These are phyloP conservation scores for Thereva unica DNA, from an alignment of 2,888 invertebrate species.

Conservation along the genomic window DNA sequence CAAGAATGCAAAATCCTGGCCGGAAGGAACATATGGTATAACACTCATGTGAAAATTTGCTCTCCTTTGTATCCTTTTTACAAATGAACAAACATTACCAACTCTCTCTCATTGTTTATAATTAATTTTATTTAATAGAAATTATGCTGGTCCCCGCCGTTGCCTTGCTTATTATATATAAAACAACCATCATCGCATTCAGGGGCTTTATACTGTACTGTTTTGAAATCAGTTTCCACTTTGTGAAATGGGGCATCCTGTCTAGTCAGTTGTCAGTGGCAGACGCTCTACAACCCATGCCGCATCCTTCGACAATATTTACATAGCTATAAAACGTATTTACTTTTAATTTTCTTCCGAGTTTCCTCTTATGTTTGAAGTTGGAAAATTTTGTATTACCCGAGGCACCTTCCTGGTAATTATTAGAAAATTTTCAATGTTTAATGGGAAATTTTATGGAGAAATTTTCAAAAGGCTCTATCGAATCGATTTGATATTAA, in stretches of 20 bases:
- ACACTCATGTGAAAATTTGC: conserved; percentile 29
- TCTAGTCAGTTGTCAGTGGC: conserved; percentile 3
- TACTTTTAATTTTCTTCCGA: conserved; percentile 28
- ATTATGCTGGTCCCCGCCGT: neutral
- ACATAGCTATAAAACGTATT: conserved; percentile 23
- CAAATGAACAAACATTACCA: conserved; percentile 18
- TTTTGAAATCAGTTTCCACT: neutral
- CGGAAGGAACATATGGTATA: conserved; percentile 22
- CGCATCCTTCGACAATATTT: conserved; percentile 14
- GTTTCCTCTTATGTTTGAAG: neutral
- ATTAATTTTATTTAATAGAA: conserved; percentile 15
- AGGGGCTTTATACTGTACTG: neutral
- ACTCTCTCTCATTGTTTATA: conserved; percentile 15
- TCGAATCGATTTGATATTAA: no score
- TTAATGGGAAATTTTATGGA: neutral
- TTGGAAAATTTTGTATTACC: no score
- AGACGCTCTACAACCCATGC: conserved; percentile 8
- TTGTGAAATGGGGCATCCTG: conserved; percentile 15
- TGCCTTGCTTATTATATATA: neutral
- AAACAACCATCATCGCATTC: neutral
- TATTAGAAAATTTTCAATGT: neutral
- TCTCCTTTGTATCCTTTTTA: conserved; percentile 13
- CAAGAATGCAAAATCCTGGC: conserved; percentile 3
- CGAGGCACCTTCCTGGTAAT: no score
- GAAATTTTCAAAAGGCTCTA: no score